phyloP scores from a whole-genome alignment of 2,888 invertebrate species.

The Scotopteryx bipunctaria region DNA sequence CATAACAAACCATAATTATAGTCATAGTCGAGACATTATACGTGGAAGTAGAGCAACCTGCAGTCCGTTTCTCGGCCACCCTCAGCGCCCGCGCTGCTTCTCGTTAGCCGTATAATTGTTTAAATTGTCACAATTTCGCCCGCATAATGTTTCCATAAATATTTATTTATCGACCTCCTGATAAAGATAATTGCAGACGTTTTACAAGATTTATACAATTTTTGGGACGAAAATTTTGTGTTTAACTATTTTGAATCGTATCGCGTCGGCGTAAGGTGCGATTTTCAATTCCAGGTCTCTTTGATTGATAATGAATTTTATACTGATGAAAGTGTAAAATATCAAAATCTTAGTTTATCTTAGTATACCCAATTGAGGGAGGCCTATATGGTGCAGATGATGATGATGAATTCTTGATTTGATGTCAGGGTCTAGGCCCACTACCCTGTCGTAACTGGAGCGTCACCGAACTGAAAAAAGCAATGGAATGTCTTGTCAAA shows the following conservation, averaged over 20 bases:
- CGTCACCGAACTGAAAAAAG: too few species aligned
- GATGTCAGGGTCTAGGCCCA: too few species aligned
- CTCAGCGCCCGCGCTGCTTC: conserved; percentile 54
- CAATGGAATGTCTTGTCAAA: too few species aligned
- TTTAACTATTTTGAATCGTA: conserved; percentile 16
- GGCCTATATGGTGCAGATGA: too few species aligned
- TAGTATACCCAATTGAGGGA: too few species aligned
- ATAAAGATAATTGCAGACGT: conserved; percentile 52
- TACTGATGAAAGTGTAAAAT: too few species aligned
- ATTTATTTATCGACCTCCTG: conserved; percentile 65
- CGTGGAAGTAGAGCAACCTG: conserved; percentile 46
- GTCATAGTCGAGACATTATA: too few species aligned
- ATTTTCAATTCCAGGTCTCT: background rate
- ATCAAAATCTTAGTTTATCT: too few species aligned
- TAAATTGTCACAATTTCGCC: conserved; percentile 75
- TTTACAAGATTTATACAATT: conserved; percentile 51
- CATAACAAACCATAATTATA: too few species aligned
- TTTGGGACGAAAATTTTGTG: conserved; percentile 25
- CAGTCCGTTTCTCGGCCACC: conserved; percentile 49
- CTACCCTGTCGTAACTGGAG: too few species aligned
- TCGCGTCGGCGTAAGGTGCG: background rate
- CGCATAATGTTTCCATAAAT: conserved; percentile 70
- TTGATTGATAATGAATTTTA: background rate
- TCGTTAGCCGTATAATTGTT: conserved; percentile 73
- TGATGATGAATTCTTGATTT: too few species aligned